Percentiles rank a stretch among this genome's conserved stretches.
Conservation (phyloP, 2,888 invertebrate species). For the Formica aserva region DNA sequence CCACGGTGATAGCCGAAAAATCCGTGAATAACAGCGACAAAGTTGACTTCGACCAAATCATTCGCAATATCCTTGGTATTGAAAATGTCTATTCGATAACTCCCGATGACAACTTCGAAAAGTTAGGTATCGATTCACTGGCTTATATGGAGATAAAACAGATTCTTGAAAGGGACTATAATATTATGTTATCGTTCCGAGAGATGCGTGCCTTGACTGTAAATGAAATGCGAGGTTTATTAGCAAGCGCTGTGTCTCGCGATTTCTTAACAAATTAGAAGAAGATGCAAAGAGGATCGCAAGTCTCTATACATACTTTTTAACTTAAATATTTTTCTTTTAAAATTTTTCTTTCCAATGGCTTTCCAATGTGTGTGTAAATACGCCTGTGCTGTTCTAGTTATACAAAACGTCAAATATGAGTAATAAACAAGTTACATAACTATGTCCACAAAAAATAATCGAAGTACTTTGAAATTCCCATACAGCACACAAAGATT, state of each 20-base stretch:
- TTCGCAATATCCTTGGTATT: conserved; percentile 96
- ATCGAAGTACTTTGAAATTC: no score
- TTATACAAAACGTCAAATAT: no score
- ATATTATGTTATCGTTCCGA: conserved; percentile 95
- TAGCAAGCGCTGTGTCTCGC: not conserved
- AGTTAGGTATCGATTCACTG: conserved; percentile 98
- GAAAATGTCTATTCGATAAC: conserved; percentile 94
- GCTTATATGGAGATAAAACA: conserved; percentile 99
- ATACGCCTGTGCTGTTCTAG: no score
- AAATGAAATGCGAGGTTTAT: conserved; percentile 89
- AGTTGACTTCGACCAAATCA: conserved; percentile 91
- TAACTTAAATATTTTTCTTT: no score
- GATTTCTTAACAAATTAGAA: conserved; percentile 84
- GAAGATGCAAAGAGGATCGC: conserved; percentile 91
- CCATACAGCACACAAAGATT: conserved; percentile 22
- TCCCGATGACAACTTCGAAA: conserved; percentile 92
- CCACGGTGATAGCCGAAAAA: conserved; percentile 96
- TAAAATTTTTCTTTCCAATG: no score
- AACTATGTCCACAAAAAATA: no score
- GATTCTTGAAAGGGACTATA: conserved; percentile 96
- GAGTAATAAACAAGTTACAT: no score
- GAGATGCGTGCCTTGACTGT: conserved; percentile 96
- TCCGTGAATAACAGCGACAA: conserved; percentile 87
- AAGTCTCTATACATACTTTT: conserved; percentile 78
- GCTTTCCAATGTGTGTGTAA: no score